Evolutionary conservation across 2,797 vertebrate genomes (phyloP).

Genomic region (Spea hammondii): DNA sequence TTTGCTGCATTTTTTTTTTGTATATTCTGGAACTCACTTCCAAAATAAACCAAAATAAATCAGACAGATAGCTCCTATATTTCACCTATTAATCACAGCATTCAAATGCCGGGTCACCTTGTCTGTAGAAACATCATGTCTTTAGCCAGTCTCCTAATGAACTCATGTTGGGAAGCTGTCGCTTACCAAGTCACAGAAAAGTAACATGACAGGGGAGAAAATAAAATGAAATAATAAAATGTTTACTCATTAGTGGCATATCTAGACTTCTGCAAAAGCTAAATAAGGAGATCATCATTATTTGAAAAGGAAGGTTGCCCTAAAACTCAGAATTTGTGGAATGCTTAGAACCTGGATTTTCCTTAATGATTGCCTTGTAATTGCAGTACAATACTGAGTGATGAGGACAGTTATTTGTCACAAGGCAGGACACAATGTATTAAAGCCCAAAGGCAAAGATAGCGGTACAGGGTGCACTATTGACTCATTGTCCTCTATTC

Average conservation of each 20-base stretch:
- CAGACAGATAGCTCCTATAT: neutral
- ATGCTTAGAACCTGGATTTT: slow-evolving; percentile 14
- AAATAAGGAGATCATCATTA: neutral
- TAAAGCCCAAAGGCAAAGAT: slow-evolving; percentile 43
- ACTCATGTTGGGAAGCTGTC: too few relatives aligned
- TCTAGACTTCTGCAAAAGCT: too few relatives aligned
- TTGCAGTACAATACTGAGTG: slow-evolving; percentile 45
- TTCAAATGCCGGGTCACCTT: neutral
- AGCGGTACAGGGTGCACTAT: slow-evolving; percentile 28
- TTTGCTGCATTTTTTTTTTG: neutral
- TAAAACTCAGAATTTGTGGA: slow-evolving; percentile 5
- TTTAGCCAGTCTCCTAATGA: too few relatives aligned
- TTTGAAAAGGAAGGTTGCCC: neutral
- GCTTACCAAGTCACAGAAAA: too few relatives aligned
- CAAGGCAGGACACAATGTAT: slow-evolving; percentile 19
- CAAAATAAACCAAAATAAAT: neutral
- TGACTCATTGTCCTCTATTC: slow-evolving; percentile 37
- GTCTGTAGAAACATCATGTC: neutral
- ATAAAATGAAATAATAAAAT: too few relatives aligned
- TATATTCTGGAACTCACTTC: neutral
- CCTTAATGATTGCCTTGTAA: slow-evolving; percentile 47
- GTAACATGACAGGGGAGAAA: too few relatives aligned
- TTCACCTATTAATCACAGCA: neutral
- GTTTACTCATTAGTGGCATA: too few relatives aligned
- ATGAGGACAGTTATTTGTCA: slow-evolving; percentile 49